Base-by-base conservation (phyloP, 2,113 vertebrate genomes). In the Heliornis fulica region DNA sequence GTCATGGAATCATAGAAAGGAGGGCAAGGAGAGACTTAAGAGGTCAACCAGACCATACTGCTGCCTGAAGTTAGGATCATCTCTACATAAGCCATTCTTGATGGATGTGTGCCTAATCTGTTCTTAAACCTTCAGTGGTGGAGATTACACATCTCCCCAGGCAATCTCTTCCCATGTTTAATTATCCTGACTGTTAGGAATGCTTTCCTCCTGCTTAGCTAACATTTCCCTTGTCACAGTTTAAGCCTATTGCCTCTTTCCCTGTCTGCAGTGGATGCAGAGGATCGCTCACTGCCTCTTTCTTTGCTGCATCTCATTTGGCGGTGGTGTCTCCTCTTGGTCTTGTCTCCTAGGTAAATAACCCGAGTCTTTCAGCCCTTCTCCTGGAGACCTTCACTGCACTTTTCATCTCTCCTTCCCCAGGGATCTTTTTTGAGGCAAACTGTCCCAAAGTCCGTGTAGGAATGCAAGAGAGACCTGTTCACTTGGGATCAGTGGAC, bases 101-200 rank as follows among this genome's bases (percentile, higher is more conserved):
- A 96, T 95, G 94, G 88, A 86, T 83, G 22, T 83, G 63, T 77
- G 66, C 85, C 90, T 96, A 92, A 97, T 95, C 95, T 88, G 66
- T 63, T 88, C 88, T 83, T 93, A 93, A 97, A 90, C 85, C 60
- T 79, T 83, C 79, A 19, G 40, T 83, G 71, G 83, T 94, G 66
- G 71, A 94, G 92, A 95, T 97, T 95, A 95, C 96, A 77, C 76
- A 95, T 95, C 92, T 94, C 90, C 75, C 83, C 79, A 90, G 95
- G 94, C 96, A 93, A 90, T 80, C 83, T 90, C 84, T 61, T 88
- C 71, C 54, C 1, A 0, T 92, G 85, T 83, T 96, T 96, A 95
- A 94, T 97, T 94, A 95, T 96, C 95, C 71, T 77, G 40, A 3
- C 82, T 34, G 65, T 68, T 95, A 78, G 61, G 46, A 82, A 75